Conservation (phyloP, 2,113 vertebrate genomes). For the Hippocampus guttulatus region DNA sequence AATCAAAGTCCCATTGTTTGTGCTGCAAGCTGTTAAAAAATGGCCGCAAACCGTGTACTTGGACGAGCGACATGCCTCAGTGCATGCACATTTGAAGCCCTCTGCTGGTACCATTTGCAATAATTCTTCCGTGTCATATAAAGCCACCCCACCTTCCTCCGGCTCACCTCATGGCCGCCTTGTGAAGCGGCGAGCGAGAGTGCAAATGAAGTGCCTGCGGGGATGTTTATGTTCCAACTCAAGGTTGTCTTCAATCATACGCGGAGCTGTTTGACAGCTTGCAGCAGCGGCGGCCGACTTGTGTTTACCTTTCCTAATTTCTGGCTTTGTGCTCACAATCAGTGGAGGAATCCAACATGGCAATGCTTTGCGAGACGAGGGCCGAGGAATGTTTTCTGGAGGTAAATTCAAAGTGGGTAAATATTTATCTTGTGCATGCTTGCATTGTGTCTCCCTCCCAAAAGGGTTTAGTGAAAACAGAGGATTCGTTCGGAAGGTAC, state of each 20-base stretch:
- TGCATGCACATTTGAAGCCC: slow-evolving; percentile 8
- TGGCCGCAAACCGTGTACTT: neutral
- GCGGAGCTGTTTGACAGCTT: slow-evolving; percentile 73
- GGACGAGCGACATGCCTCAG: neutral
- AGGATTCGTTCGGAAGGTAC: neutral
- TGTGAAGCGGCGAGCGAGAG: slow-evolving; percentile 42
- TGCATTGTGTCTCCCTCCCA: neutral
- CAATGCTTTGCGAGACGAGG: neutral
- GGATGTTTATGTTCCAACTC: slow-evolving; percentile 72
- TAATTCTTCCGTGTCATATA: slow-evolving; percentile 36
- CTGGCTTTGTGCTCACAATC: slow-evolving; percentile 69
- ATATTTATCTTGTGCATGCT: slow-evolving; percentile 3
- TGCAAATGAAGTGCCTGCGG: slow-evolving; percentile 48
- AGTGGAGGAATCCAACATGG: slow-evolving; percentile 48
- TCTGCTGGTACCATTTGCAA: slow-evolving; percentile 31
- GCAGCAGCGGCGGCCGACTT: slow-evolving; percentile 61
- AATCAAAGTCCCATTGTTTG: neutral
- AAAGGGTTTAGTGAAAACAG: neutral
- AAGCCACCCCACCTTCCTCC: slow-evolving; percentile 19
- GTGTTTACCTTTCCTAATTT: slow-evolving; percentile 42
- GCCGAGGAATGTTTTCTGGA: slow-evolving; percentile 2
- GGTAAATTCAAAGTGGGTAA: slow-evolving; percentile 1
- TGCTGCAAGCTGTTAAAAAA: too few relatives aligned
- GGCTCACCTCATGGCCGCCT: slow-evolving; percentile 37
- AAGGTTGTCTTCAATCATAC: slow-evolving; percentile 75